Percentiles rank a stretch among this genome's conserved stretches.
These are phyloP conservation scores for Epinephelus cyanopodus DNA, from an alignment of 2,113 vertebrate species.

Conservation along the genomic window DNA sequence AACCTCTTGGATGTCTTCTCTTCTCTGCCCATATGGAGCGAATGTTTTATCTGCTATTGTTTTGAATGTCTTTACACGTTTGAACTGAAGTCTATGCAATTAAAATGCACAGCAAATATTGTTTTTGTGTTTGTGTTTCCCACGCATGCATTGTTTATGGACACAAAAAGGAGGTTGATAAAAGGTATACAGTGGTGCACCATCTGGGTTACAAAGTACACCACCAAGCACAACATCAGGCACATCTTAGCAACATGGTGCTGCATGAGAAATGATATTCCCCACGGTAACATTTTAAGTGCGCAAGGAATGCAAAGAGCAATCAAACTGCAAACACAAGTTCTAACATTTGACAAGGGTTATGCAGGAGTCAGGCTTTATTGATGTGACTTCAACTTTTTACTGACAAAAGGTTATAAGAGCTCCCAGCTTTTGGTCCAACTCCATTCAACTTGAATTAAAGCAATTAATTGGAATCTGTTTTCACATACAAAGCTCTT, in stretches of 20 bases:
- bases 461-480: background rate
- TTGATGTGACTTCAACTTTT: slow-evolving; percentile 32
- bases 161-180: slow-evolving; percentile 55
- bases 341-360: slow-evolving; percentile 24
- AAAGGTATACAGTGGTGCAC: slow-evolving; percentile 71
- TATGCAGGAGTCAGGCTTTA: slow-evolving; percentile 7
- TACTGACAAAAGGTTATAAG: slow-evolving; percentile 7
- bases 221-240: slow-evolving; percentile 60
- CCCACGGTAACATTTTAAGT: slow-evolving; percentile 51
- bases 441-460: slow-evolving; percentile 21
- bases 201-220: slow-evolving; percentile 72
- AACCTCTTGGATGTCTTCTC: slow-evolving; percentile 74
- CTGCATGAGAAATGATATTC: slow-evolving; percentile 48
- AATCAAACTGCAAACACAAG: slow-evolving; percentile 36
- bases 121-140: slow-evolving; percentile 31
- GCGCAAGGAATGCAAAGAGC: slow-evolving; percentile 38
- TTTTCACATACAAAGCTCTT: background rate
- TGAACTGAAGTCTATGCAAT: slow-evolving; percentile 65
- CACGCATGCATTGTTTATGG: slow-evolving; percentile 41
- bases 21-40: slow-evolving; percentile 75
- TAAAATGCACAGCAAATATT: slow-evolving; percentile 69
- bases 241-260: slow-evolving; percentile 44
- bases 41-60: slow-evolving; percentile 76
- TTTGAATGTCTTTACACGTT: slow-evolving; percentile 48
- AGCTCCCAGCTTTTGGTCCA: slow-evolving; percentile 20